A percentile compares a stretch with the other conserved stretches of the same genome.
Evolutionary conservation across 2,888 invertebrate species (phyloP).

Genomic region (Cephalotes varians): DNA sequence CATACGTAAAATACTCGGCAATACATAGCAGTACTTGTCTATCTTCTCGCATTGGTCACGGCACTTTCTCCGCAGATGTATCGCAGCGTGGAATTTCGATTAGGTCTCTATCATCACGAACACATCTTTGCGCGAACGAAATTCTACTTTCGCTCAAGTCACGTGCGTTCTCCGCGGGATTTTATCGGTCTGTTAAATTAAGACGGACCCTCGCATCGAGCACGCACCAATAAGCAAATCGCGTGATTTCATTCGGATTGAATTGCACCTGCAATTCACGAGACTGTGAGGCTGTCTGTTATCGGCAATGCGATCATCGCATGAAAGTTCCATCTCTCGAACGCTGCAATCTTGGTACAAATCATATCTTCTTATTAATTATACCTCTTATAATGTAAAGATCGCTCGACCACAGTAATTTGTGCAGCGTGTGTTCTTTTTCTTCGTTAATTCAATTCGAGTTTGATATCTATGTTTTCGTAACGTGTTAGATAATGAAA

Average conservation of each 20-base stretch:
- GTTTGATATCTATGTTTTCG: background rate
- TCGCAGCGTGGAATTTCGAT: slow-evolving; percentile 54
- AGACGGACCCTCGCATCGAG: slow-evolving; percentile 12
- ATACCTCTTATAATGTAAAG: background rate
- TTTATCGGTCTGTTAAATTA: slow-evolving; percentile 40
- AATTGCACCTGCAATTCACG: background rate
- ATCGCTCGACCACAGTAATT: slow-evolving; percentile 10
- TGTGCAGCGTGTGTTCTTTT: background rate
- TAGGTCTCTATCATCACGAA: slow-evolving; percentile 48
- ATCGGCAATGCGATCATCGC: background rate
- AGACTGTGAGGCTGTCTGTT: background rate
- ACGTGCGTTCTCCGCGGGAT: slow-evolving; percentile 30
- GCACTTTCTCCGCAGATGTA: slow-evolving; percentile 44
- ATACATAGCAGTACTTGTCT: slow-evolving; percentile 9
- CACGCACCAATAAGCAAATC: background rate
- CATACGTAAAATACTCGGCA: background rate
- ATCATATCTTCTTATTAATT: background rate
- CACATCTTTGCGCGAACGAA: slow-evolving; percentile 37
- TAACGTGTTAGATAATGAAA: slow-evolving; percentile 14
- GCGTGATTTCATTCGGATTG: slow-evolving; percentile 3
- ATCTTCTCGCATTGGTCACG: slow-evolving; percentile 14
- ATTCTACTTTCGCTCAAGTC: slow-evolving; percentile 50
- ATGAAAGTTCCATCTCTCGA: background rate
- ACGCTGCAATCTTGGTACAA: background rate
- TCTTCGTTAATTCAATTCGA: background rate